Conservation (phyloP, 37 sponge, comb jelly and placozoan genomes). For the Axinella damicornis region DNA sequence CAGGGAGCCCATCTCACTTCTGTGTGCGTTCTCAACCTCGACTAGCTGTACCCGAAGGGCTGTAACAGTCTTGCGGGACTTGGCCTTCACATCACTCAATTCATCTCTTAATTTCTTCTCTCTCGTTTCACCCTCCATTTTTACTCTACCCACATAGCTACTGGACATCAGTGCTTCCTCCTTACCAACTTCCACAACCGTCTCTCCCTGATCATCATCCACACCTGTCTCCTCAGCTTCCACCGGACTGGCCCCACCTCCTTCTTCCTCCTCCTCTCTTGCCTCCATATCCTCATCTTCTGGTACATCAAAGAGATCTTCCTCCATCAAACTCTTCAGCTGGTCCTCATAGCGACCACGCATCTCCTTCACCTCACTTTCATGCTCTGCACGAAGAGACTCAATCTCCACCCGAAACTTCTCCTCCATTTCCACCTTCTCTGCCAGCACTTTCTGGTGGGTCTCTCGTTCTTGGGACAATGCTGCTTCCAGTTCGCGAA, state of each 20-base stretch:
- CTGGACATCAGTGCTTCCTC: background rate
- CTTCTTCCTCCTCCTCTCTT: background rate
- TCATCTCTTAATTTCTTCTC: constrained; percentile 50
- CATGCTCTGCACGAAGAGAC: constrained; percentile 29
- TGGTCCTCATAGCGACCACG: constrained; percentile 62
- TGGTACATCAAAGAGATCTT: constrained; percentile 37
- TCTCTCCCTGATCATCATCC: no score
- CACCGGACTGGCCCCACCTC: no score
- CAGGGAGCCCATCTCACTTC: background rate
- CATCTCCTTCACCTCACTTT: constrained; percentile 57
- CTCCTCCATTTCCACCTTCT: constrained; percentile 16
- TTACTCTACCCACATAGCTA: background rate
- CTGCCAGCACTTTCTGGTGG: background rate
- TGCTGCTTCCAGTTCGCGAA: constrained; percentile 12
- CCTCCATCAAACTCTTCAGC: constrained; percentile 60
- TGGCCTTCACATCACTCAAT: constrained; percentile 27
- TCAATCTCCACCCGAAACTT: constrained; percentile 21
- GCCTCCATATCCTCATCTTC: constrained; percentile 1
- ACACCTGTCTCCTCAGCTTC: background rate
- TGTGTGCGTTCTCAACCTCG: constrained; percentile 38
- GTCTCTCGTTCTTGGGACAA: constrained; percentile 16
- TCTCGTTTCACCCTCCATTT: background rate
- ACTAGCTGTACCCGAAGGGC: constrained; percentile 42
- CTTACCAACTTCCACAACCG: background rate
- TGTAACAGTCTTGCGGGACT: constrained; percentile 38